These are phyloP conservation scores for Cantharis flavilabris DNA, from an alignment of 2,888 invertebrate genomes.

Conservation along the genomic window DNA sequence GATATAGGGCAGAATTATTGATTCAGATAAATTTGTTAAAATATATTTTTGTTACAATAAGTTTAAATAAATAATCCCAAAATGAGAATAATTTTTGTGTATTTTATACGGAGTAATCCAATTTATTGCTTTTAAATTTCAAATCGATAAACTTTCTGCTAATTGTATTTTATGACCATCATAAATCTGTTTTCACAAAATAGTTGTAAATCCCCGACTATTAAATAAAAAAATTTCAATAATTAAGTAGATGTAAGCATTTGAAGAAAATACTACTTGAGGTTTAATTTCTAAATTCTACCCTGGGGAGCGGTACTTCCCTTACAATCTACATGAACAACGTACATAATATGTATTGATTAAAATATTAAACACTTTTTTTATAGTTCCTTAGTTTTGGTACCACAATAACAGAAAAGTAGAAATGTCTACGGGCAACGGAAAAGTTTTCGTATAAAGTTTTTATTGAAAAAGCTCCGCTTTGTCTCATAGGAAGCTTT, in stretches of 20 bases:
- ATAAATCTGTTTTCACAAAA: background rate
- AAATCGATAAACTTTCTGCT: background rate
- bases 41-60: background rate
- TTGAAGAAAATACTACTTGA: background rate
- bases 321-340: background rate
- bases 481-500: background rate
- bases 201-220: background rate
- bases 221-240: background rate
- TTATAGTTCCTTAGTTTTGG: background rate
- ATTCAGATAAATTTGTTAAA: background rate
- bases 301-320: background rate
- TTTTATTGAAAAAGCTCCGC: background rate
- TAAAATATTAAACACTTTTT: background rate
- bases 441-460: background rate
- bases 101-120: background rate
- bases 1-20: no score
- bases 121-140: background rate
- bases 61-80: background rate
- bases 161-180: background rate
- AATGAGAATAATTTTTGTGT: background rate
- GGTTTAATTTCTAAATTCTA: background rate
- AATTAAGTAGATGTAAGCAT: background rate
- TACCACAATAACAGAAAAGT: background rate
- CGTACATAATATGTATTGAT: background rate
- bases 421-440: background rate